Conservation (phyloP, 2,888 invertebrate genomes). For the Rutpela maculata region DNA sequence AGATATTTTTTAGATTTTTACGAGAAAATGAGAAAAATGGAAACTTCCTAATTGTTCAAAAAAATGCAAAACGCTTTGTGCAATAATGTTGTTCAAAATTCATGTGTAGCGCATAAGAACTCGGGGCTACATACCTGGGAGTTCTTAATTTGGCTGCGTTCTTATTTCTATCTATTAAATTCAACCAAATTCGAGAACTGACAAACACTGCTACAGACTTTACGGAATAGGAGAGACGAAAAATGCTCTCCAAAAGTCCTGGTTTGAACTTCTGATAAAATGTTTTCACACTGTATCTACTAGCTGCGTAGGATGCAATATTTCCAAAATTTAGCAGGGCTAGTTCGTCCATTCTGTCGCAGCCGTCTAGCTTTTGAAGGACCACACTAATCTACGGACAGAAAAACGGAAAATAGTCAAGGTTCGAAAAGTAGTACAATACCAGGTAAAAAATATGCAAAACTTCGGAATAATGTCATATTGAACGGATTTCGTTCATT, state of each 20-base stretch:
- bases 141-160: constrained; percentile 75
- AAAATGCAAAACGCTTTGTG: too few relatives aligned
- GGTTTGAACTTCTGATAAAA: constrained; percentile 74
- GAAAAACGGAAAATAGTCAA: too few relatives aligned
- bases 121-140: not conserved
- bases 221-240: constrained; percentile 74
- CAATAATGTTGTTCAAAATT: too few relatives aligned
- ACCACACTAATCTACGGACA: constrained; percentile 72
- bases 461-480: too few relatives aligned
- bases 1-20: too few relatives aligned
- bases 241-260: constrained; percentile 74
- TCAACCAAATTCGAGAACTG: constrained; percentile 77
- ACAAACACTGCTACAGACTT: constrained; percentile 75
- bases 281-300: constrained; percentile 72
- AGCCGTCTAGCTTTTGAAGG: constrained; percentile 74
- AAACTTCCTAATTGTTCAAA: too few relatives aligned
- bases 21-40: too few relatives aligned
- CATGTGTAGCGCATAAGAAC: too few relatives aligned
- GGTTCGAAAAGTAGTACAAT: too few relatives aligned
- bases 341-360: constrained; percentile 69
- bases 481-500: too few relatives aligned
- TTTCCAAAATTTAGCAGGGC: constrained; percentile 75
- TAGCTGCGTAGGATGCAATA: constrained; percentile 76
- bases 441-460: too few relatives aligned
- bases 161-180: constrained; percentile 76